Evolutionary conservation across 2,888 invertebrate species (phyloP), one percentile per base, ranked within the genome.

Genomic region (Cyaniris semiargus): DNA sequence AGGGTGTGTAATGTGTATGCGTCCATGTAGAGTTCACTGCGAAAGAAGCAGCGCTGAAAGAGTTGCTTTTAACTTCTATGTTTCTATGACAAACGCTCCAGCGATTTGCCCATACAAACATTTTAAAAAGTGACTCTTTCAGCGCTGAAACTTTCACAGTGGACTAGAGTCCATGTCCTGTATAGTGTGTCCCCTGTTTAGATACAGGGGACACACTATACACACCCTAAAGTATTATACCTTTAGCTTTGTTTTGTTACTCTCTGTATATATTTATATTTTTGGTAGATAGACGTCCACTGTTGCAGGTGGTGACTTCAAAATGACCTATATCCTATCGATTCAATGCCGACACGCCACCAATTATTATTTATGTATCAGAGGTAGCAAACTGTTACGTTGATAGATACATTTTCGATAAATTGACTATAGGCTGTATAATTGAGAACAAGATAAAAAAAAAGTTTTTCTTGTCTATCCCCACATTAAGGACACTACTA

Each of bases 341-440:
- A 87, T 88, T 88, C 81, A 81, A 81, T 83, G 85, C 83, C 84
- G 88, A 83, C 85, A 84, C 80, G 79, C 80, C 75, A 79, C 86
- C 85, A 84, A 91, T 60, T 60, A 93, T 92, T 88, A 92, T 91
- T 90, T 82, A 93, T 90, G 86, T 78, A 74, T 21, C 89, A 90
- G 90, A 74, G 80, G 78, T 81, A 77, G 78, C 74, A 77, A 80
- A 82, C 80, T 27, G 70, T 77, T 60, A 10, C n/a, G 7, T 27
- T 70, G 0, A 72, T 23, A 8, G n/a, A 66, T 66, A 31, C 48
- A 18, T 76, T 76, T n/a, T 34, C 44, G 27, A 66, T 66, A 27
- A 60, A 10, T 21, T 13, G 10, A 23, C 3, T 13, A 23, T 58
- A 58, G 8, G 60, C 60, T 60, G 23, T 23, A 21, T 7, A 23